Conservation (phyloP, 1,140 invertebrate genomes). For the Drosophila tsacasi region DNA sequence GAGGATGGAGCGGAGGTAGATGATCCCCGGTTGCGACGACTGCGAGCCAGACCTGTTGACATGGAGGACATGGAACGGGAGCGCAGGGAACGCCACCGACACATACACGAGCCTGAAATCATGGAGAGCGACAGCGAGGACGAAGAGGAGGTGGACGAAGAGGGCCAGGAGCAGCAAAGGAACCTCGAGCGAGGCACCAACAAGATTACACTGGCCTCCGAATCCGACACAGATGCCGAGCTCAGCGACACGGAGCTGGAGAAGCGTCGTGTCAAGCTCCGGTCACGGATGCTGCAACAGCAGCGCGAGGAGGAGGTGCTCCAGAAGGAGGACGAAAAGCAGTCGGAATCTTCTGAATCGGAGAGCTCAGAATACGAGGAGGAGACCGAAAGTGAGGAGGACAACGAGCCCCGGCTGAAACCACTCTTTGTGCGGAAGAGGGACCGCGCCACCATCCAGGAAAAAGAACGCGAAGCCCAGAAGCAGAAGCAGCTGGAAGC, state of each 20-base stretch:
- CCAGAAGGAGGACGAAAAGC: conserved; percentile 89
- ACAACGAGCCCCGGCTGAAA: conserved; percentile 93
- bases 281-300: conserved; percentile 89
- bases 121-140: conserved; percentile 90
- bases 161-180: conserved; percentile 74
- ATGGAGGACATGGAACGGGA: conserved; percentile 87
- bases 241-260: conserved; percentile 94
- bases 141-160: conserved; percentile 67
- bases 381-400: conserved; percentile 89
- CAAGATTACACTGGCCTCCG: conserved; percentile 87
- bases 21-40: conserved; percentile 91
- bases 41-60: conserved; percentile 85
- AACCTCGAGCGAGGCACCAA: conserved; percentile 79
- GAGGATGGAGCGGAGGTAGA: conserved; percentile 88
- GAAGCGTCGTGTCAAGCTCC: conserved; percentile 89
- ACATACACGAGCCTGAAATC: conserved; percentile 90
- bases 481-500: conserved; percentile 93
- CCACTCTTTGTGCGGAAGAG: conserved; percentile 98
- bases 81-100: conserved; percentile 86
- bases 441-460: conserved; percentile 97
- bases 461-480: conserved; percentile 95
- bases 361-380: conserved; percentile 91
- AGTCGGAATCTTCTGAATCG: conserved; percentile 91
- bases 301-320: conserved; percentile 88
- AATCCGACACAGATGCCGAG: conserved; percentile 89